Evolutionary conservation across 1,140 invertebrate genomes (phyloP).

Genomic region (Olivierus martensii): DNA sequence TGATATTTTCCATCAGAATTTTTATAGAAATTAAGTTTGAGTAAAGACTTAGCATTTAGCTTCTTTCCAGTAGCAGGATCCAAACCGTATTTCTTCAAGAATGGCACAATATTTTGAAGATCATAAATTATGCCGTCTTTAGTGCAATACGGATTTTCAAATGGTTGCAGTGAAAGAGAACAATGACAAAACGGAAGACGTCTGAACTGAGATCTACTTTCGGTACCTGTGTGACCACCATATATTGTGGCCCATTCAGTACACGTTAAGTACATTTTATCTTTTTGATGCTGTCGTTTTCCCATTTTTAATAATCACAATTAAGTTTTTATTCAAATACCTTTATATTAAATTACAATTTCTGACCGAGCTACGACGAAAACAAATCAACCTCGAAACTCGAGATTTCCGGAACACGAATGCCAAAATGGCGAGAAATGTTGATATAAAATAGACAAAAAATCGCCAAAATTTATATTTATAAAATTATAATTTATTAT

Average conservation of each 20-base stretch:
- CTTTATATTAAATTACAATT: no score
- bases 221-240: conserved; percentile 59
- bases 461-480: no score
- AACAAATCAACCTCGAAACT: no score
- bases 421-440: no score
- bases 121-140: conserved; percentile 78
- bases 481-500: no score
- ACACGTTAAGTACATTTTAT: conserved; percentile 63
- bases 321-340: no score
- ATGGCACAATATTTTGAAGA: conserved; percentile 60
- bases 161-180: conserved; percentile 80
- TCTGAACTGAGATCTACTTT: conserved; percentile 66
- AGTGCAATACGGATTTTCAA: conserved; percentile 78
- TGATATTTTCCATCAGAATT: conserved; percentile 50
- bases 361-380: no score
- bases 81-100: conserved; percentile 81
- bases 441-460: no score
- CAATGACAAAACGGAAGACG: conserved; percentile 88
- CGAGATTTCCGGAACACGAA: no score
- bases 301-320: no score
- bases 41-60: conserved; percentile 67
- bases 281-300: no score
- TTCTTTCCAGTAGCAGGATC: conserved; percentile 90
- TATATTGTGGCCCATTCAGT: conserved; percentile 93
- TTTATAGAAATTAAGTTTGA: conserved; percentile 79